Evolutionary conservation across 2,888 invertebrate genomes (phyloP), one percentile per base, ranked within the genome.

Genomic region (Orthonevra nobilis): DNA sequence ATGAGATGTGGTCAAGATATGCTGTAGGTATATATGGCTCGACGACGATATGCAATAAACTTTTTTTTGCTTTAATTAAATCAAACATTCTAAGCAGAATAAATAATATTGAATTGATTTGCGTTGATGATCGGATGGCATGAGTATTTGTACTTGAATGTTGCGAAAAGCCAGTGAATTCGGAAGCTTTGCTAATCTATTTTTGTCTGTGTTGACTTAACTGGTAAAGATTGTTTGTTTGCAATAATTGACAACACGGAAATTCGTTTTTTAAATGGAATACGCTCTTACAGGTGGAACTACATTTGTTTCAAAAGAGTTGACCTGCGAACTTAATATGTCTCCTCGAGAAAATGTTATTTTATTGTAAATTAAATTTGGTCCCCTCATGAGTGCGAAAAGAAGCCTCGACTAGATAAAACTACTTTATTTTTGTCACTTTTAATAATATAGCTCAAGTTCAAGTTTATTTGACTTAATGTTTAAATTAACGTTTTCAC

Each of bases 41-140:
- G n/a, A 23, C 9, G 17, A 20, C 10, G 23, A 23, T 38, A 20
- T 68, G 44, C 38, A 30, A 23, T 60, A 34, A 30, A 34, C 14
- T 28, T n/a, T n/a, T n/a, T n/a, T n/a, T n/a, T n/a, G n/a, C n/a
- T 36, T 44, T 44, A 44, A 42, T 42, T 5, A 30, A 46, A 26
- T 15, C 30, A 28, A 66, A 20, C 17, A 58, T 34, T 58, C 34
- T 46, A 23, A 10, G 1, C 28, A 36, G 46, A 72, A 63, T 72
- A 36, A 42, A 40, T 46, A 54, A 72, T n/a, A n/a, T 56, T 63
- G 19, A 23, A 75, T 44, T 56, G 44, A 75, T 56, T 15, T 36
- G 14, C 32, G 40, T 52, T 17, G 3, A 10, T 9, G 14, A 23
- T 28, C 5, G 15, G 28, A 42, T 23, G 10, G 15, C 6, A 2